Evolutionary conservation across 2,888 invertebrate genomes (phyloP).

Genomic region (Cancer borealis): DNA sequence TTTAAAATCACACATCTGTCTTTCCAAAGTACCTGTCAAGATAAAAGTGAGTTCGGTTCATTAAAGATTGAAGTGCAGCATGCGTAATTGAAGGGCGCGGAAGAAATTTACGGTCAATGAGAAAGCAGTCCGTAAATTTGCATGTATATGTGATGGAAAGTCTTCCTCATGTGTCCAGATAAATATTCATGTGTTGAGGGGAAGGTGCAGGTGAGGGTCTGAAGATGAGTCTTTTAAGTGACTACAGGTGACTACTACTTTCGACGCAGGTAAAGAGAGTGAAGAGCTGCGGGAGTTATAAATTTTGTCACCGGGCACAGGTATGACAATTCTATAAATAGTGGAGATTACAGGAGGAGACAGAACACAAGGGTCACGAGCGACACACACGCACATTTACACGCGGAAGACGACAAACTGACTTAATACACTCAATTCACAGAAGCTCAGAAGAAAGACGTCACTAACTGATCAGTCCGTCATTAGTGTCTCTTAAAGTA

Average conservation of each 20-base stretch:
- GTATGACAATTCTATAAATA: slow-evolving; percentile 24
- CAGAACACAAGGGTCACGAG: neutral
- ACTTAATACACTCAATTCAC: neutral
- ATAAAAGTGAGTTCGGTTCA: neutral
- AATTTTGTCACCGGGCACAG: neutral
- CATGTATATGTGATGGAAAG: neutral
- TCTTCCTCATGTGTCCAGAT: neutral
- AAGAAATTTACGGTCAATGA: neutral
- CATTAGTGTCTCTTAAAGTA: neutral
- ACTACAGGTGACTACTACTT: neutral
- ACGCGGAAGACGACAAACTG: neutral
- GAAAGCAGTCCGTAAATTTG: neutral
- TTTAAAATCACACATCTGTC: neutral
- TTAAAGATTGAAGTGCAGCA: neutral
- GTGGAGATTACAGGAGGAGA: slow-evolving; percentile 26
- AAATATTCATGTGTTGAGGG: slow-evolving; percentile 4
- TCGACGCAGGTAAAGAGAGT: neutral
- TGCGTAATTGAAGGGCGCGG: neutral
- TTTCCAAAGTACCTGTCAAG: neutral
- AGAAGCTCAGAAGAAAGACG: neutral
- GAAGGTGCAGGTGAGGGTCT: neutral
- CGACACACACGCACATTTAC: neutral
- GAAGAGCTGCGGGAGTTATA: neutral
- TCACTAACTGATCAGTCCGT: neutral
- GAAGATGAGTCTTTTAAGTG: slow-evolving; percentile 17